Base-by-base conservation (phyloP, 2,888 invertebrate genomes). In the Colletes collaris region DNA sequence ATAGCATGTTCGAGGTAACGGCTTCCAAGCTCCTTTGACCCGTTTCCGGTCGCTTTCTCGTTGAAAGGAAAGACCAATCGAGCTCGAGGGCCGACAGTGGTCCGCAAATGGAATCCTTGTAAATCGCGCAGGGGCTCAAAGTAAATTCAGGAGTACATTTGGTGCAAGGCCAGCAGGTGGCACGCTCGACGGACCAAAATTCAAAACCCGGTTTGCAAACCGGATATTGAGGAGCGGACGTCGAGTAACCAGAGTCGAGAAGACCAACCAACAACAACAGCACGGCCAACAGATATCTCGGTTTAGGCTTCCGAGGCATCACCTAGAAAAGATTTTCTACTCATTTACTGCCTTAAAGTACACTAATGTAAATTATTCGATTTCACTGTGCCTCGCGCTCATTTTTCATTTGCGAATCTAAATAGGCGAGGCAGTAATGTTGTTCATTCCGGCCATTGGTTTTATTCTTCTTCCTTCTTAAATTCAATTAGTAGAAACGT, bases 41-140 rank as follows among this genome's bases (percentile, higher is more conserved):
- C n/a, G 73, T 71, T 46, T 93, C 93, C 91, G 92, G 92, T 76
- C 93, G 93, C 68, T 93, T 93, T 78, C 93, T 93, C 27, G 93
- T 92, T 83, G 93, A 91, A 69, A 94, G 90, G 92, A 94, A 94
- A 90, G 95, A 91, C 95, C 95, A 95, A 92, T 95, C 95, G 86
- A 96, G 94, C 88, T 95, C 94, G 84, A 96, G 93, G 88, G 96
- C 95, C 84, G 95, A 94, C 58, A 96, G 93, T 1, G 96, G 95
- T 55, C 96, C 96, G 93, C 97, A 97, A 86, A 95, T 94, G 56
- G 97, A 96, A 93, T 97, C 96, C 80, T 95, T 94, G 93, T 97
- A 96, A 77, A 95, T 93, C 89, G 96, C 96, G 93, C 97, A 97
- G 72, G 97, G 97, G 70, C 95, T 94, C 81, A 96, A 92, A 56